Evolutionary conservation across 23 tunicate species (phyloP).

Genomic region (Trididemnum clinides): DNA sequence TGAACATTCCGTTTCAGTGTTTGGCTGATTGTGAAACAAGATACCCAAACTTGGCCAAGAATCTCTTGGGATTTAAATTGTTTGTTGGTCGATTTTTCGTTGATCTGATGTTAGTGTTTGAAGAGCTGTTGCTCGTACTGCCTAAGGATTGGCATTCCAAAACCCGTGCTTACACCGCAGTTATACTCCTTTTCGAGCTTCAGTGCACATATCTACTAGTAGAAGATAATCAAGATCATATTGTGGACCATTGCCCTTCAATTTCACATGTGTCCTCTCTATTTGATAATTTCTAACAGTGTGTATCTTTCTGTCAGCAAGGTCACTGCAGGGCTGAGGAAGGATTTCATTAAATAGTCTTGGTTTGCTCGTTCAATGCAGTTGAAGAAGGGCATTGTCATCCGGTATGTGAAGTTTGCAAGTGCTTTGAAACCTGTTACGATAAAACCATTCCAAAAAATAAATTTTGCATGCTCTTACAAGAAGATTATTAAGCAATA

Average conservation of each 20-base stretch:
- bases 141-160: background rate
- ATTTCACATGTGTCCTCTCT: background rate
- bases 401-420: background rate
- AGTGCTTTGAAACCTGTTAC: constrained; percentile 8
- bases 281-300: background rate
- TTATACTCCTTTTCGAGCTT: background rate
- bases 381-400: constrained; percentile 26
- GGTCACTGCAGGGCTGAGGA: constrained; percentile 14
- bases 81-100: constrained; percentile 4
- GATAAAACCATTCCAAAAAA: background rate
- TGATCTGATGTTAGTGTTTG: background rate
- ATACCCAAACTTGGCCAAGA: constrained; percentile 13
- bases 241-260: background rate
- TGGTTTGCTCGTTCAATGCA: constrained; percentile 4
- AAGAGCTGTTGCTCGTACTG: background rate
- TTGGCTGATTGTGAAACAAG: constrained; percentile 1
- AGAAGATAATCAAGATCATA: background rate
- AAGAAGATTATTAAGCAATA: background rate
- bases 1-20: background rate
- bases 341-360: constrained; percentile 11
- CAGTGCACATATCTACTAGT: background rate
- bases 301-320: background rate
- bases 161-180: background rate
- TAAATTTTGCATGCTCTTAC: constrained; percentile 1
- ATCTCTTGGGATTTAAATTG: background rate